Percentiles rank a stretch among this genome's conserved stretches.
phyloP scores from a whole-genome alignment of 2,888 invertebrate species.

The Dendrolimus houi region DNA sequence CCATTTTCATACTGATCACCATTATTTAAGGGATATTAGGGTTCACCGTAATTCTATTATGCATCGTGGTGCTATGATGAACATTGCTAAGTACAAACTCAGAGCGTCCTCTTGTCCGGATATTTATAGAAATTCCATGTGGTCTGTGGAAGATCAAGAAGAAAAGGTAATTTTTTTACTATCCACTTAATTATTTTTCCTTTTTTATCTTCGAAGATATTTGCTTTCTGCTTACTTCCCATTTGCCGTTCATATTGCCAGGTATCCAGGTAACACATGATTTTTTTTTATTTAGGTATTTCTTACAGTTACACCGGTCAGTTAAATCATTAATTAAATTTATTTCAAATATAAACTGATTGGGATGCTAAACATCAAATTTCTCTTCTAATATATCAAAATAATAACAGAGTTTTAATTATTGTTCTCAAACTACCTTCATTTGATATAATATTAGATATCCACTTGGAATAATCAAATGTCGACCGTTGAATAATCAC shows the following conservation, averaged over 20 bases:
- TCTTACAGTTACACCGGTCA: no score
- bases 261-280: no score
- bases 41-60: conserved; percentile 89
- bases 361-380: background rate
- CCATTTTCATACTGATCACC: conserved; percentile 76
- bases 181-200: background rate
- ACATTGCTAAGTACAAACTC: conserved; percentile 87
- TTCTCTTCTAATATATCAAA: no score
- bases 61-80: conserved; percentile 91
- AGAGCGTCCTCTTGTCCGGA: conserved; percentile 95
- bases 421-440: no score
- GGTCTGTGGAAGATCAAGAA: conserved; percentile 83
- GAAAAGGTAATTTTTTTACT: conserved; percentile 59
- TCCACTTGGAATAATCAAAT: no score
- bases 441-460: no score
- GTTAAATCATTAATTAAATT: background rate
- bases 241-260: no score
- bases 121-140: conserved; percentile 91
- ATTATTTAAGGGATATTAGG: conserved; percentile 82
- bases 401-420: no score
- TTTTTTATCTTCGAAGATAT: background rate
- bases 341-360: background rate
- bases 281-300: no score
- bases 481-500: no score
- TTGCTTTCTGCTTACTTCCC: no score